phyloP scores from a whole-genome alignment of 2,888 invertebrate species.

The Carabus problematicus region DNA sequence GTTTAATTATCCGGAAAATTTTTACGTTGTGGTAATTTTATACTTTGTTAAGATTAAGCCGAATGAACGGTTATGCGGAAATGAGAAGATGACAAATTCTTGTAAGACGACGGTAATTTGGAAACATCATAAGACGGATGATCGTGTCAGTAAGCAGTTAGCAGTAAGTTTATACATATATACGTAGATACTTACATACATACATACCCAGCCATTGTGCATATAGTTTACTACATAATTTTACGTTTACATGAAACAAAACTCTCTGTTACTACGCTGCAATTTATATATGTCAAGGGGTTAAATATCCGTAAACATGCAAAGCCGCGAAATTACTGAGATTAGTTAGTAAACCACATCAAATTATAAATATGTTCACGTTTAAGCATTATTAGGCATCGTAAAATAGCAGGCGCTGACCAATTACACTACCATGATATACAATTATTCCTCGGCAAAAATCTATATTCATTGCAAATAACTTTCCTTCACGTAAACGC shows the following conservation, averaged over 20 bases:
- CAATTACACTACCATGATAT: conserved; percentile 10
- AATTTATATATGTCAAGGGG: conserved; percentile 6
- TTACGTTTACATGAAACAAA: too few relatives aligned
- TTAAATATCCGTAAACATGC: conserved; percentile 15
- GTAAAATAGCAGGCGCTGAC: conserved; percentile 6
- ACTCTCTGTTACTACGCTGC: too few relatives aligned
- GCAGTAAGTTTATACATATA: not conserved
- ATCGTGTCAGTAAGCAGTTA: too few relatives aligned
- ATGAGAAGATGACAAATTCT: not conserved
- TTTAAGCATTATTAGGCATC: conserved; percentile 11
- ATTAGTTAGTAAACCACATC: conserved; percentile 17
- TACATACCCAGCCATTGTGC: not conserved
- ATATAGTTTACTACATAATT: not conserved
- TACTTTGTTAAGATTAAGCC: not conserved
- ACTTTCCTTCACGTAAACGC: conserved; percentile 1
- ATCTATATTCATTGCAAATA: conserved; percentile 19
- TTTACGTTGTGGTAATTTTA: conserved; percentile 14
- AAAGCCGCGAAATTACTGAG: conserved; percentile 19
- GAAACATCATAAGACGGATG: too few relatives aligned
- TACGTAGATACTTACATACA: not conserved
- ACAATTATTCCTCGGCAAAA: conserved; percentile 16
- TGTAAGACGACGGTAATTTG: too few relatives aligned
- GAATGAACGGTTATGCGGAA: not conserved
- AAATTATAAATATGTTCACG: conserved; percentile 21
- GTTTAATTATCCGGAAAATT: conserved; percentile 24